Percentiles rank a stretch among this genome's conserved stretches.
Conservation (phyloP, 2,797 vertebrate genomes). For the Megalops cyprinoides region DNA sequence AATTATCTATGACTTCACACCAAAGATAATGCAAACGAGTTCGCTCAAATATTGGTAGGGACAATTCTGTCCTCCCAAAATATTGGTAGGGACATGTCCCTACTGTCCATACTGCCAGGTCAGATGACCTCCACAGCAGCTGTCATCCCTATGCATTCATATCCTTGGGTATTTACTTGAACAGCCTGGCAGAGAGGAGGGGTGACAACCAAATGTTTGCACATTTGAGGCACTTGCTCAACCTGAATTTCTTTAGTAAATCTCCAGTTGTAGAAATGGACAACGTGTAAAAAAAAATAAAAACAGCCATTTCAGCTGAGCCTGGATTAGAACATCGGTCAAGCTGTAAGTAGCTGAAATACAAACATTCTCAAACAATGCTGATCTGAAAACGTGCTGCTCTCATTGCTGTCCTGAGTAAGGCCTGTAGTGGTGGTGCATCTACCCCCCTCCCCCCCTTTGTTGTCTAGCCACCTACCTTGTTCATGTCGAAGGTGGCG, state of each 20-base stretch:
- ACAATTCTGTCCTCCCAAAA: no score
- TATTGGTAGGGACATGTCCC: no score
- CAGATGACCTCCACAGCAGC: background rate
- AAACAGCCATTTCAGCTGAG: no score
- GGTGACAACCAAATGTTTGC: background rate
- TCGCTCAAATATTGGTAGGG: no score
- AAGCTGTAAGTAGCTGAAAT: no score
- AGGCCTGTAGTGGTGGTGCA: background rate
- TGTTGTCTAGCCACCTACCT: constrained; percentile 68
- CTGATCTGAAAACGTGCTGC: background rate
- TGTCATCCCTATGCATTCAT: background rate
- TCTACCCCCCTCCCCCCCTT: background rate
- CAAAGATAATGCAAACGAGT: no score
- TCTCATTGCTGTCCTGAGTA: background rate
- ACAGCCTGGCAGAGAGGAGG: no score
- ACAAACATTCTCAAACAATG: background rate
- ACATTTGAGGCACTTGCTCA: background rate
- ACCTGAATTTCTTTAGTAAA: background rate
- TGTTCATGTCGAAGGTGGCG: constrained; percentile 92
- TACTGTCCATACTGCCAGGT: no score
- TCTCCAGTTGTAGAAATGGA: background rate
- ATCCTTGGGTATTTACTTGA: background rate
- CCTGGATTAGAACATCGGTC: background rate
- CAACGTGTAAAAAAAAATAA: background rate
- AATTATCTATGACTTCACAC: no score